Evolutionary conservation across 2,797 vertebrate genomes (phyloP).

Genomic region (Alectoris magna): DNA sequence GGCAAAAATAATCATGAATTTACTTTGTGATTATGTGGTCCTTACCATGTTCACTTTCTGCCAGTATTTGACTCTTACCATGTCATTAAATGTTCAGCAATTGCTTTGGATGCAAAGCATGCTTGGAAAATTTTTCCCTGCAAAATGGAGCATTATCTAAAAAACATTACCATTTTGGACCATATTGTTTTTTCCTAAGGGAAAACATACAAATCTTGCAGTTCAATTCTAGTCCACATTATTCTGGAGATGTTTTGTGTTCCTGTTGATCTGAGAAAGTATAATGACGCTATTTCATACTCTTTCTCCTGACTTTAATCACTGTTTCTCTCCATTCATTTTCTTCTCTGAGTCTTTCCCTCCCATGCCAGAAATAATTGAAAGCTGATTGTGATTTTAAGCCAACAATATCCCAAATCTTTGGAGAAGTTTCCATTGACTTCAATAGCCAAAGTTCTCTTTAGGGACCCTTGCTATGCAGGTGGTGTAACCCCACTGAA

Average conservation of each 20-base stretch:
- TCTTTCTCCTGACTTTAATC: background rate
- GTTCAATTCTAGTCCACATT: conserved; percentile 11
- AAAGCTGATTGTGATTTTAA: conserved; percentile 27
- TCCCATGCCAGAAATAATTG: conserved; percentile 22
- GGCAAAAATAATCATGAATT: conserved; percentile 79
- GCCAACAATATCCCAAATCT: background rate
- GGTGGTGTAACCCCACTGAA: background rate
- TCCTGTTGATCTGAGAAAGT: conserved; percentile 48
- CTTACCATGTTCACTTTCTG: conserved; percentile 73
- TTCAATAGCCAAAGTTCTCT: background rate
- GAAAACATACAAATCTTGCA: conserved; percentile 29
- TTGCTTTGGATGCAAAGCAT: conserved; percentile 71
- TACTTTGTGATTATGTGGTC: conserved; percentile 77
- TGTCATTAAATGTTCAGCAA: conserved; percentile 75
- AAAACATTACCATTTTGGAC: conserved; percentile 69
- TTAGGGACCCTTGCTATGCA: background rate
- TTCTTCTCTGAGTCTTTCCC: background rate
- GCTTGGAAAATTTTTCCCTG: conserved; percentile 63
- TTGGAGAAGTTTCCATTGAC: background rate
- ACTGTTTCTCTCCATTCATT: background rate
- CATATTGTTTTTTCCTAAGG: conserved; percentile 68
- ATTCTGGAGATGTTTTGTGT: conserved; percentile 28
- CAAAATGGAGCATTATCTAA: conserved; percentile 69
- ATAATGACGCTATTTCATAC: background rate
- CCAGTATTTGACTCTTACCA: conserved; percentile 74